Evolutionary conservation across 2,113 vertebrate species (phyloP).

Genomic region (Nematolebias whitei): DNA sequence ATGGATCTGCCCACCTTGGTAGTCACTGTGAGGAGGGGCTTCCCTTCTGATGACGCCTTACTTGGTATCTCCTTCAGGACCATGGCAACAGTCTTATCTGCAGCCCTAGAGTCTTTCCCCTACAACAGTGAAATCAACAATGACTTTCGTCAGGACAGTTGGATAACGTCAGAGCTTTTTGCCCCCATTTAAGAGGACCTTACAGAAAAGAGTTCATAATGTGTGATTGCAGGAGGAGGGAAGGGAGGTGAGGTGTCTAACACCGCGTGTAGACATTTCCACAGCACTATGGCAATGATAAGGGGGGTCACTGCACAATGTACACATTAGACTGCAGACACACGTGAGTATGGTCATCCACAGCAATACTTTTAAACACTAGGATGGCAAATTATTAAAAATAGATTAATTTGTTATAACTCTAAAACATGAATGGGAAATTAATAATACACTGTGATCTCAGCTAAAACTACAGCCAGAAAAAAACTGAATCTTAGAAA

Average conservation of each 20-base stretch:
- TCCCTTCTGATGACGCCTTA: conserved; percentile 98
- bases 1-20: conserved; percentile 98
- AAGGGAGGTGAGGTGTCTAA: conserved; percentile 25
- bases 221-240: not conserved
- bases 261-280: conserved; percentile 65
- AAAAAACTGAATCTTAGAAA: too few species aligned
- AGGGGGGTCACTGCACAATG: conserved; percentile 62
- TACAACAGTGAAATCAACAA: conserved; percentile 99
- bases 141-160: conserved; percentile 91
- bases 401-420: conserved; percentile 9
- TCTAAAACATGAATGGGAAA: not conserved
- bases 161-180: conserved; percentile 67
- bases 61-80: conserved; percentile 99
- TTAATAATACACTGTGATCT: not conserved
- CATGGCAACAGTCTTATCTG: conserved; percentile 99
- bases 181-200: conserved; percentile 61
- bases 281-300: conserved; percentile 72
- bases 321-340: conserved; percentile 48
- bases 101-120: conserved; percentile 99
- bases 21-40: conserved; percentile 98
- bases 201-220: conserved; percentile 62
- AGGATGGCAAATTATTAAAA: conserved; percentile 32
- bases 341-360: conserved; percentile 55
- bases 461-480: not conserved
- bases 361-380: conserved; percentile 25